Conservation (phyloP, 2,888 invertebrate genomes). For the Heterodera filipjevi region DNA sequence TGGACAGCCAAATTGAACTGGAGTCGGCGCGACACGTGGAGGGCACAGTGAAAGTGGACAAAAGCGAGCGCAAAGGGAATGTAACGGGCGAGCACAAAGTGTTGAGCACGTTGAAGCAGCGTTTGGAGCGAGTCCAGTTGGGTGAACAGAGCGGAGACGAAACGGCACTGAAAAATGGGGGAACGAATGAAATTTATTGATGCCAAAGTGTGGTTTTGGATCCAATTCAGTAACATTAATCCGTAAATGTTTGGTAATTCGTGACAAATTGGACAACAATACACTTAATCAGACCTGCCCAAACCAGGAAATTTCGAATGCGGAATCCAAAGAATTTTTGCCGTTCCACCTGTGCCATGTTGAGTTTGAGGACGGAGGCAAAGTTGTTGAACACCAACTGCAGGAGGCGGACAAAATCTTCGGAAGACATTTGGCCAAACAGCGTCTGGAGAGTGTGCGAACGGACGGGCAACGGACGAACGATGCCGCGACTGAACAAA, state of each 20-base stretch:
- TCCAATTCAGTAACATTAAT: too few species aligned
- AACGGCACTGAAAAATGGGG: slow-evolving; percentile 19
- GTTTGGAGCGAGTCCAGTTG: slow-evolving; percentile 24
- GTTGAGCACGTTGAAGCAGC: slow-evolving; percentile 19
- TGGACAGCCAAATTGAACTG: slow-evolving; percentile 15
- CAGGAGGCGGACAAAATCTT: slow-evolving; percentile 27
- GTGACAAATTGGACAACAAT: too few species aligned
- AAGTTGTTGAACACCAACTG: slow-evolving; percentile 22
- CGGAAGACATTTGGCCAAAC: slow-evolving; percentile 19
- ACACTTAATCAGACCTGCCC: too few species aligned
- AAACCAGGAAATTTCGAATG: too few species aligned
- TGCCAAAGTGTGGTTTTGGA: too few species aligned
- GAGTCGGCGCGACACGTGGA: slow-evolving; percentile 24
- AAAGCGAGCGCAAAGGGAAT: slow-evolving; percentile 13
- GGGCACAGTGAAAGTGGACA: slow-evolving; percentile 29
- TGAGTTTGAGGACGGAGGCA: slow-evolving; percentile 15
- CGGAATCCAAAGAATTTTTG: not conserved
- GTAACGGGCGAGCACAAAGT: slow-evolving; percentile 26
- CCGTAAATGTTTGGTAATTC: too few species aligned
- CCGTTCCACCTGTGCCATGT: not conserved
- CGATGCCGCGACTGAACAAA: slow-evolving; percentile 21
- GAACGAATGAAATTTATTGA: not conserved
- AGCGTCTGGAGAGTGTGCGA: not conserved
- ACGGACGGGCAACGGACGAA: not conserved
- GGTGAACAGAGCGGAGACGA: slow-evolving; percentile 21